A percentile compares a stretch with the other conserved stretches of the same genome.
Evolutionary conservation across 2,888 invertebrate genomes (phyloP).

Genomic region (Mechanitis mazaeus): DNA sequence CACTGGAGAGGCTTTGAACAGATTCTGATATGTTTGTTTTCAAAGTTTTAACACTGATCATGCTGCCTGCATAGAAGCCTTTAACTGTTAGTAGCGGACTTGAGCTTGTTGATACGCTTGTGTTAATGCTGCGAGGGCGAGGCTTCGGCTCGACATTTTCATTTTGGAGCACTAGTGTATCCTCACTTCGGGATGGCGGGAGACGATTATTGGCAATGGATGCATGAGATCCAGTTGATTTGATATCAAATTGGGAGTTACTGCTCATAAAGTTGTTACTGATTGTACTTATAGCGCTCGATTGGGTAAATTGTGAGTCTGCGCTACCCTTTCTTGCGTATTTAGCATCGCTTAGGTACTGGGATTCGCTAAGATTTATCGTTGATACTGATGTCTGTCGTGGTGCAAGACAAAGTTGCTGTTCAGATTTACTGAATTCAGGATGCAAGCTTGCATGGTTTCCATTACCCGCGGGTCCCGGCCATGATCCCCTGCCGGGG

Average conservation of each 20-base stretch:
- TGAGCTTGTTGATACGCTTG: conserved; percentile 81
- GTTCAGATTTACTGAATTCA: conserved; percentile 91
- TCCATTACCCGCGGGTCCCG: conserved; percentile 83
- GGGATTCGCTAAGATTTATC: conserved; percentile 72
- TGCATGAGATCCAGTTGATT: conserved; percentile 58
- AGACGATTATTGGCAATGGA: conserved; percentile 72
- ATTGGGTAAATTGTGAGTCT: conserved; percentile 76
- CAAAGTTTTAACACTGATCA: conserved; percentile 79
- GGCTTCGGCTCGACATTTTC: conserved; percentile 66
- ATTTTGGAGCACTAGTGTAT: conserved; percentile 78
- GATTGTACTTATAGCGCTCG: conserved; percentile 60
- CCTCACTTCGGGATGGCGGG: conserved; percentile 88
- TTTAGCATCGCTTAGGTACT: conserved; percentile 70
- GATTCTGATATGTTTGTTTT: conserved; percentile 79
- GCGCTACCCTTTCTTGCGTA: conserved; percentile 76
- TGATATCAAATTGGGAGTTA: conserved; percentile 66
- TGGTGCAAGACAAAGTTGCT: conserved; percentile 78
- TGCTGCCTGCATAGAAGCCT: conserved; percentile 78
- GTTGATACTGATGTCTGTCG: conserved; percentile 72
- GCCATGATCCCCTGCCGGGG: conserved; percentile 90
- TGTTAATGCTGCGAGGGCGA: conserved; percentile 75
- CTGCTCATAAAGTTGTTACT: conserved; percentile 62
- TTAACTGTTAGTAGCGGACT: conserved; percentile 81
- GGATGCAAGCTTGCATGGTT: conserved; percentile 74
- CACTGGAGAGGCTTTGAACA: conserved; percentile 80